Conservation (phyloP, 92 coral and sea anemone species). For the Bergia puertoricense region DNA sequence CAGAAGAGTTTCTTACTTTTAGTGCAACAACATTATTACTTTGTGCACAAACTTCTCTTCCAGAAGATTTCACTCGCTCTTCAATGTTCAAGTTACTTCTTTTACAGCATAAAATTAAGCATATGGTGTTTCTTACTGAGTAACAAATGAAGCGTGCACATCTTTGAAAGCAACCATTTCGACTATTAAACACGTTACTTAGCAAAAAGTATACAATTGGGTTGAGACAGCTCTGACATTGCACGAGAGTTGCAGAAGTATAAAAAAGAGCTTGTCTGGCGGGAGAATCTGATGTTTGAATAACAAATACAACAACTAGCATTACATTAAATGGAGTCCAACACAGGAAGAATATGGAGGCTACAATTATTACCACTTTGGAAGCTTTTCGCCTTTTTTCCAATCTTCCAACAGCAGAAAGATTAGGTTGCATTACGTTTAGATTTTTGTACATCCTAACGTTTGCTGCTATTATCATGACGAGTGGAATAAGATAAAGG, state of each 20-base stretch:
- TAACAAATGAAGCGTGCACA: too few species aligned
- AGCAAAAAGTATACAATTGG: constrained; percentile 10
- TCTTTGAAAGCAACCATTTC: too few species aligned
- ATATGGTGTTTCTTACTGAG: too few species aligned
- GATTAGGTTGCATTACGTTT: background rate
- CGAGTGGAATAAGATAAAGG: constrained; percentile 42
- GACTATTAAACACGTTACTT: background rate
- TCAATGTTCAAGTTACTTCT: too few species aligned
- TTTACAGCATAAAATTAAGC: too few species aligned
- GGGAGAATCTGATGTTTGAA: background rate
- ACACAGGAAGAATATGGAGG: background rate
- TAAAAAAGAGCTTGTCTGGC: background rate
- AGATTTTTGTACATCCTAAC: constrained; percentile 32
- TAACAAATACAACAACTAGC: constrained; percentile 24
- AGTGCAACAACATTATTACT: too few species aligned
- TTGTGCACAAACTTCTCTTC: too few species aligned
- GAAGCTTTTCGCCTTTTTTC: constrained; percentile 13
- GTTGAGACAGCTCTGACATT: background rate
- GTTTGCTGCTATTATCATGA: constrained; percentile 26
- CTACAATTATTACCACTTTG: constrained; percentile 9
- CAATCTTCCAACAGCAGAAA: background rate
- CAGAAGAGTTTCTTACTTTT: too few species aligned
- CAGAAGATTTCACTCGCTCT: too few species aligned
- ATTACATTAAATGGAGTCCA: constrained; percentile 32
- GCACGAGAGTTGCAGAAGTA: background rate